Percentiles rank a stretch among this genome's conserved stretches.
These are phyloP conservation scores for Mylabris sibirica DNA, from an alignment of 2,888 invertebrate species.

Conservation along the genomic window DNA sequence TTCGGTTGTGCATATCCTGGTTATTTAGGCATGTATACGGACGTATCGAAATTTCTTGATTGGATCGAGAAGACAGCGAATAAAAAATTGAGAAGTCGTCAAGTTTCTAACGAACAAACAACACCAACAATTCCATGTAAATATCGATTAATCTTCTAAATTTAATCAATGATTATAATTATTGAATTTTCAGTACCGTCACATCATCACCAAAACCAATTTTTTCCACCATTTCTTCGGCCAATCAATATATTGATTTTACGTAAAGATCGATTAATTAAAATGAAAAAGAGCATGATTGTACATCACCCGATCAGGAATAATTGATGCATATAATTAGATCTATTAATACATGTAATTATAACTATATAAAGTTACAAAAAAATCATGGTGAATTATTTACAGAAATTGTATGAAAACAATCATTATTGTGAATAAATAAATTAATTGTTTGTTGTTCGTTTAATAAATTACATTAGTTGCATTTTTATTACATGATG, in stretches of 20 bases:
- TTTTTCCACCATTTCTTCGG: conserved; percentile 27
- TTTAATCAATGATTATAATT: too few species aligned
- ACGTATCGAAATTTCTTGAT: conserved; percentile 66
- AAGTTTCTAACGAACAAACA: not conserved
- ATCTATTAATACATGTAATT: not conserved
- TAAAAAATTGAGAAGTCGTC: conserved; percentile 8
- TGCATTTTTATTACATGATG: conserved; percentile 65
- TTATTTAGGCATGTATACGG: conserved; percentile 68
- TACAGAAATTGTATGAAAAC: conserved; percentile 26
- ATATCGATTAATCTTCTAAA: not conserved
- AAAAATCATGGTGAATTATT: conserved; percentile 29
- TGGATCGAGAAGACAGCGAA: conserved; percentile 62
- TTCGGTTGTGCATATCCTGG: conserved; percentile 70
- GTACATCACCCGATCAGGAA: conserved; percentile 33
- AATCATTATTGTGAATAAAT: conserved; percentile 22
- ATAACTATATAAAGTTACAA: conserved; percentile 25
- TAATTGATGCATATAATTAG: not conserved
- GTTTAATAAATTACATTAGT: conserved; percentile 67
- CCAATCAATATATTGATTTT: conserved; percentile 41
- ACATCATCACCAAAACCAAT: conserved; percentile 2
- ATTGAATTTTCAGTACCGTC: too few species aligned
- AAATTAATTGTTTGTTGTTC: conserved; percentile 25
- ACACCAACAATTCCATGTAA: not conserved
- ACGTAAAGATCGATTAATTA: conserved; percentile 28
- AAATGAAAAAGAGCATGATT: conserved; percentile 22